A percentile compares a stretch with the other conserved stretches of the same genome.
Conservation (phyloP, 64 coral and sea anemone species). For the Montipora efflorescens region DNA sequence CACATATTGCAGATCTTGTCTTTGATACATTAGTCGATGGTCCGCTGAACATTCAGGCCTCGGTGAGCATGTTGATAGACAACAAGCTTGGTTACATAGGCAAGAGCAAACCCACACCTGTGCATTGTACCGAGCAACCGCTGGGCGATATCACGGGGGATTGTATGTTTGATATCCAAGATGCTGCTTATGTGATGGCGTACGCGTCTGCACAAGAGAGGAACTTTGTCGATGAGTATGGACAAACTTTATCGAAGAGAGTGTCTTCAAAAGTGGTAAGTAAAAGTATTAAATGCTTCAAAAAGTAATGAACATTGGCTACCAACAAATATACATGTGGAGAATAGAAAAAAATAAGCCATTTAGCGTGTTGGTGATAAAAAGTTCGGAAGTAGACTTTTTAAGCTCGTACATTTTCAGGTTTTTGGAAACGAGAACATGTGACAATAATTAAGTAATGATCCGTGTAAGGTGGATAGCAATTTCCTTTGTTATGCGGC, state of each 20-base stretch:
- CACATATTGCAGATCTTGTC: constrained; percentile 30
- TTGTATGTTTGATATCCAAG: constrained; percentile 69
- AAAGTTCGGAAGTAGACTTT: no score
- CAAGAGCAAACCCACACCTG: background rate
- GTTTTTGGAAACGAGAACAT: no score
- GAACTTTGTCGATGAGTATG: constrained; percentile 34
- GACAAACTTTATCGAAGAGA: background rate
- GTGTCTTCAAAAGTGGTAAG: constrained; percentile 44
- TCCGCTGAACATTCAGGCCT: constrained; percentile 30
- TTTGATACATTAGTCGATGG: background rate
- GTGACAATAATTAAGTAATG: no score
- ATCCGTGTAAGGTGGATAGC: no score
- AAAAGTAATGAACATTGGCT: no score
- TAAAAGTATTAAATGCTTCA: background rate
- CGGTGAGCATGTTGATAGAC: constrained; percentile 53
- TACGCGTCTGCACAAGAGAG: constrained; percentile 36
- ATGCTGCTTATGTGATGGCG: constrained; percentile 56
- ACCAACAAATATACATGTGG: no score
- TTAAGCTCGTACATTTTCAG: no score
- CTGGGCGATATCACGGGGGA: constrained; percentile 66
- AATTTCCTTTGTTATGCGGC: no score
- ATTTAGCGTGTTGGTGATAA: no score
- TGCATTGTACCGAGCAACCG: background rate
- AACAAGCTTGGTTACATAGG: constrained; percentile 31
- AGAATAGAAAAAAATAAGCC: no score